phyloP scores from a whole-genome alignment of 2,888 invertebrate genomes.

The Clostera curtula region DNA sequence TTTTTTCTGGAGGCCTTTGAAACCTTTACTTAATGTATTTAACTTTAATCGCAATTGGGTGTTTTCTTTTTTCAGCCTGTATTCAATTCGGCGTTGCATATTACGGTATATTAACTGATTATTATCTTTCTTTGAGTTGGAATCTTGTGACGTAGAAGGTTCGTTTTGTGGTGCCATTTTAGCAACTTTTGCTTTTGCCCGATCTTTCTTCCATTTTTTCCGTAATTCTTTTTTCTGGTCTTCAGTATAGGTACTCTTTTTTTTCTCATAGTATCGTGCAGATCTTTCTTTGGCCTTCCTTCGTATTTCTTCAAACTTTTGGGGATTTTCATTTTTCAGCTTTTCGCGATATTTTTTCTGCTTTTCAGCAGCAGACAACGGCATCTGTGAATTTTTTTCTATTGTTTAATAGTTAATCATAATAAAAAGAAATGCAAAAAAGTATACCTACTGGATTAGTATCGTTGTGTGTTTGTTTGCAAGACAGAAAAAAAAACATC shows the following conservation, averaged over 20 bases:
- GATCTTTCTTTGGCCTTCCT: slow-evolving; percentile 7
- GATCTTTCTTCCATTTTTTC: slow-evolving; percentile 8
- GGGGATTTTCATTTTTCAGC: slow-evolving; percentile 6
- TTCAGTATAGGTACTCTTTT: slow-evolving; percentile 7
- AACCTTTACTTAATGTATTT: not conserved
- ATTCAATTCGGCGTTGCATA: slow-evolving; percentile 7
- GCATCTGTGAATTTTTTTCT: slow-evolving; percentile 4
- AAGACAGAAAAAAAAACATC: no score
- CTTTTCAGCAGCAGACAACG: slow-evolving; percentile 7
- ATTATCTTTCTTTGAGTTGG: no score
- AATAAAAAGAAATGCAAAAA: slow-evolving; percentile 3
- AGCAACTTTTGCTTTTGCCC: slow-evolving; percentile 5
- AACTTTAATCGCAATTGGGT: slow-evolving; percentile 4
- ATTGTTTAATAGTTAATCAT: not conserved
- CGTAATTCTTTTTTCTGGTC: slow-evolving; percentile 5
- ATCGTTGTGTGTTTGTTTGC: no score
- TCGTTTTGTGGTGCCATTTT: slow-evolving; percentile 4
- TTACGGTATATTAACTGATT: slow-evolving; percentile 3
- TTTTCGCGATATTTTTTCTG: slow-evolving; percentile 11
- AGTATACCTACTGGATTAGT: no score
- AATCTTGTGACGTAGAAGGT: not conserved
- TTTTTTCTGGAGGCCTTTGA: not conserved
- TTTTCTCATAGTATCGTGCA: slow-evolving; percentile 4
- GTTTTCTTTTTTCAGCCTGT: slow-evolving; percentile 7
- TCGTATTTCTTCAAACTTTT: slow-evolving; percentile 9